Conservation (phyloP, 2,888 invertebrate genomes). For the Nomada goodeniana region DNA sequence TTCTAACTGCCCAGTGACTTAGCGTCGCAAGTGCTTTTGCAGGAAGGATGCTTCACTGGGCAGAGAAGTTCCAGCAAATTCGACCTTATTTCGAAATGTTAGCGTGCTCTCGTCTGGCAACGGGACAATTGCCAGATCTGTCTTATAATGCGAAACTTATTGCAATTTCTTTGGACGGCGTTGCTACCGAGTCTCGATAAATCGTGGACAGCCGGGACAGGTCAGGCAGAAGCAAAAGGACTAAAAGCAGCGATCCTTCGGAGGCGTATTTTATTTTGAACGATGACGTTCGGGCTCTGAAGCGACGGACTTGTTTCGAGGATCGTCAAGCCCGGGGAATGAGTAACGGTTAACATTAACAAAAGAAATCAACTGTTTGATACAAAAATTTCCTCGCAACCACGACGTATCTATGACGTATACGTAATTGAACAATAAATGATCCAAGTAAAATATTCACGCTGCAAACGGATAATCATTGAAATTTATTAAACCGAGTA, state of each 20-base stretch:
- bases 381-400: not conserved
- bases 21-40: not conserved
- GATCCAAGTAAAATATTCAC: not conserved
- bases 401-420: not conserved
- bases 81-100: slow-evolving; percentile 11
- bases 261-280: slow-evolving; percentile 50
- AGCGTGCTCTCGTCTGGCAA: slow-evolving; percentile 50
- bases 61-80: not conserved
- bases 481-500: too few species aligned
- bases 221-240: slow-evolving; percentile 45
- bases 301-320: slow-evolving; percentile 25
- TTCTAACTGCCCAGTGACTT: not conserved
- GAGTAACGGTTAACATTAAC: too few species aligned
- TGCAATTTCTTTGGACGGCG: slow-evolving; percentile 62
- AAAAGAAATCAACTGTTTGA: not conserved
- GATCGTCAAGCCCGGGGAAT: too few species aligned
- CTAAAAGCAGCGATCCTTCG: slow-evolving; percentile 51
- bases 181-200: slow-evolving; percentile 55
- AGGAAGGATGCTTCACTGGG: not conserved
- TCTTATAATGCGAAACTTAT: slow-evolving; percentile 68
- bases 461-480: too few species aligned
- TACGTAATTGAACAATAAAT: not conserved
- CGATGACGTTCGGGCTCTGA: slow-evolving; percentile 1
- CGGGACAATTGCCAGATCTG: slow-evolving; percentile 60
- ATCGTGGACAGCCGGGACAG: slow-evolving; percentile 60